Evolutionary conservation across 2,888 invertebrate species (phyloP).

Genomic region (Callinectes sapidus): DNA sequence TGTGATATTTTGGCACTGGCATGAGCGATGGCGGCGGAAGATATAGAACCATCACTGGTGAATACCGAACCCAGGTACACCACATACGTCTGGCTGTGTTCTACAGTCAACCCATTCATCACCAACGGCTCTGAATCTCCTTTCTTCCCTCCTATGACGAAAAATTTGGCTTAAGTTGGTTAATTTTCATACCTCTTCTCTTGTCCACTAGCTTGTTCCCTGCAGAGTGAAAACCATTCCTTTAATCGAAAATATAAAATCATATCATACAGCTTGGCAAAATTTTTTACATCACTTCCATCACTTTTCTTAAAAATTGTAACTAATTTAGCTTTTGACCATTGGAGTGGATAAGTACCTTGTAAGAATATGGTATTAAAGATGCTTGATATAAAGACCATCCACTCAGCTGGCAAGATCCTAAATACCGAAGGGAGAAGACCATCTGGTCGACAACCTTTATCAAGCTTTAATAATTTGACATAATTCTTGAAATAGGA

Average conservation of each 20-base stretch:
- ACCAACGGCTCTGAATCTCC: too few species aligned
- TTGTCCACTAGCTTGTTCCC: neutral
- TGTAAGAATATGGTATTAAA: neutral
- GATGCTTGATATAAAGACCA: neutral
- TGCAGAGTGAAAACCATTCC: neutral
- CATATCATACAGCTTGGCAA: neutral
- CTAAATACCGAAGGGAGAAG: neutral
- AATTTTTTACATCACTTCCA: neutral
- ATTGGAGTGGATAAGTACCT: neutral
- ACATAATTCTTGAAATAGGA: too few species aligned
- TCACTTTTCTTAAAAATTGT: neutral
- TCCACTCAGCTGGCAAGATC: neutral
- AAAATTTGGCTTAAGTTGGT: too few species aligned
- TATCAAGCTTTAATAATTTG: too few species aligned
- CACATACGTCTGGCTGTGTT: too few species aligned
- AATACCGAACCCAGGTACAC: too few species aligned
- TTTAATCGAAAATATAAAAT: neutral
- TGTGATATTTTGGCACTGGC: too few species aligned
- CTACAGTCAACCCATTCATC: too few species aligned
- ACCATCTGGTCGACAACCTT: neutral
- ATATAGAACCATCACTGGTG: too few species aligned
- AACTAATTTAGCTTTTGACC: conserved; percentile 1
- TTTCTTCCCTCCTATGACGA: too few species aligned
- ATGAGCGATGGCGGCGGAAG: too few species aligned
- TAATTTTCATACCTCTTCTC: neutral